These are phyloP conservation scores for Bufotes viridis DNA, from an alignment of 2,797 vertebrate species.

Conservation along the genomic window DNA sequence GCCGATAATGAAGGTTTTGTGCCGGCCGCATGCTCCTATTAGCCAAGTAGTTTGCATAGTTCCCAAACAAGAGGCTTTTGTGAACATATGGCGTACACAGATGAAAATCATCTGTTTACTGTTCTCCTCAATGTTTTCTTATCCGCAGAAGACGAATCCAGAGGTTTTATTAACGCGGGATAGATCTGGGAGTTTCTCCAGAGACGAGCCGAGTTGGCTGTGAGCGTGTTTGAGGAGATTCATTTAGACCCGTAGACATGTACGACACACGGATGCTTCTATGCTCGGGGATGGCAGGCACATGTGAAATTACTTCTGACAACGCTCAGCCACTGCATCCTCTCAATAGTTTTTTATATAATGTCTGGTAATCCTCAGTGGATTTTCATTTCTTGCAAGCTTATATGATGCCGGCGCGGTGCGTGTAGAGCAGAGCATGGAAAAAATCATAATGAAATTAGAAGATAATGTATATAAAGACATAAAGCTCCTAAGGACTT, in stretches of 20 bases:
- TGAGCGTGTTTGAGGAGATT: constrained; percentile 65
- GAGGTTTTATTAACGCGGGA: constrained; percentile 71
- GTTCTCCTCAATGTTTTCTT: constrained; percentile 69
- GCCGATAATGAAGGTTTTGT: constrained; percentile 57
- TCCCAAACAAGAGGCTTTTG: constrained; percentile 68
- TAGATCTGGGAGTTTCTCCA: constrained; percentile 71
- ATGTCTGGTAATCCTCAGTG: constrained; percentile 46
- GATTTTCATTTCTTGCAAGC: constrained; percentile 39
- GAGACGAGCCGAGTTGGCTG: constrained; percentile 66
- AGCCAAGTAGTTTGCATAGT: constrained; percentile 58
- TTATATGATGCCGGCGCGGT: neutral
- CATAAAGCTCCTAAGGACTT: neutral
- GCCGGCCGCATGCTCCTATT: constrained; percentile 63
- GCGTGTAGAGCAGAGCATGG: neutral
- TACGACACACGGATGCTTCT: constrained; percentile 38
- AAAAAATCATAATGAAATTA: constrained; percentile 3
- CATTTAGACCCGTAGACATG: constrained; percentile 66
- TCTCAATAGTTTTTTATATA: constrained; percentile 42
- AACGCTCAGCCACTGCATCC: constrained; percentile 39
- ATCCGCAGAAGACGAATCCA: constrained; percentile 68
- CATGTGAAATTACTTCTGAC: constrained; percentile 42
- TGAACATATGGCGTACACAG: constrained; percentile 67
- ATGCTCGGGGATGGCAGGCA: constrained; percentile 37
- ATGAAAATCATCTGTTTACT: constrained; percentile 74
- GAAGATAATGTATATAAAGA: constrained; percentile 9